Percentiles rank a stretch among this genome's conserved stretches.
Conservation (phyloP, 2,797 vertebrate genomes). For the Sebastes hopkinsi region DNA sequence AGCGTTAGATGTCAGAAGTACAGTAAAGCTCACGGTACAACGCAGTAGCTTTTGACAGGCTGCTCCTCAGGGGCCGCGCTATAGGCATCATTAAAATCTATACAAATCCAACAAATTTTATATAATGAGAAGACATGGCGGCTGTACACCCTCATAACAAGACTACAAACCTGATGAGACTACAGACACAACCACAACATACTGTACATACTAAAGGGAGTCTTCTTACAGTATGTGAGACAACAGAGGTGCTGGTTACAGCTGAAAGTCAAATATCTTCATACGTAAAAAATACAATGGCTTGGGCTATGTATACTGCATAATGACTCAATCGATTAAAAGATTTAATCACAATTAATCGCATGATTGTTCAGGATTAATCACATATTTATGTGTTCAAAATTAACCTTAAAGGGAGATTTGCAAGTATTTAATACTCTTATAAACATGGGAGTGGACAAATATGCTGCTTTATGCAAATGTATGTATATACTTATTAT, state of each 20-base stretch:
- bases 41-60: conserved; percentile 19
- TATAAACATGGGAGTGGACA: no score
- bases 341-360: no score
- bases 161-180: not conserved
- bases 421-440: no score
- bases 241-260: not conserved
- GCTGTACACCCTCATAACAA: not conserved
- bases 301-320: no score
- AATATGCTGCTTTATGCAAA: no score
- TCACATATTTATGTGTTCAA: no score
- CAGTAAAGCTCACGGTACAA: conserved; percentile 28
- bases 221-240: not conserved
- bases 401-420: no score
- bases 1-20: conserved; percentile 26
- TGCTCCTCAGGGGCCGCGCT: conserved; percentile 43
- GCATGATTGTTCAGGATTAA: no score
- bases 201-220: not conserved
- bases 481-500: no score
- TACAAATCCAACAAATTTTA: conserved; percentile 25
- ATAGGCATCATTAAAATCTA: conserved; percentile 34
- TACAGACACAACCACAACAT: not conserved
- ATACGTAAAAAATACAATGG: not conserved
- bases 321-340: no score
- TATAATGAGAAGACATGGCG: conserved; percentile 12
- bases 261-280: not conserved